These are phyloP conservation scores for Ptychochromis oligacanthus DNA, from an alignment of 2,113 vertebrate species.

Conservation along the genomic window DNA sequence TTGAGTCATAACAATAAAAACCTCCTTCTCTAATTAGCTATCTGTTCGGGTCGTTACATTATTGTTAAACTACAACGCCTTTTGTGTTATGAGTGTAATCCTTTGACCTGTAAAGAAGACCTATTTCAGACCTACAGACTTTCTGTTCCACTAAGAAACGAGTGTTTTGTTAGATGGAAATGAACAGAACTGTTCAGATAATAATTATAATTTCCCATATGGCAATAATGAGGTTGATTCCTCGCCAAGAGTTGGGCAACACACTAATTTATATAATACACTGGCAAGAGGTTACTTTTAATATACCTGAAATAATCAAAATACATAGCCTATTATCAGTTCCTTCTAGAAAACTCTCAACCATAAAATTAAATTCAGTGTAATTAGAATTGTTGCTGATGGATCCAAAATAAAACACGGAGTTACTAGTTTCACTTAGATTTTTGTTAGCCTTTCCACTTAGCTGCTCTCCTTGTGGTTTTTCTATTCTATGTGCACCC, in stretches of 20 bases:
- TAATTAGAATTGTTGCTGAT: constrained; percentile 59
- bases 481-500: constrained; percentile 50
- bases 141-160: constrained; percentile 21
- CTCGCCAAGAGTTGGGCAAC: constrained; percentile 62
- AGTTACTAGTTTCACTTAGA: constrained; percentile 52
- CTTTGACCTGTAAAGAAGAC: constrained; percentile 15
- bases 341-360: constrained; percentile 64
- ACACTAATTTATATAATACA: constrained; percentile 56
- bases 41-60: background rate
- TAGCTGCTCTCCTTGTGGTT: constrained; percentile 47
- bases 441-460: constrained; percentile 42
- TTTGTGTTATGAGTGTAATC: background rate
- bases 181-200: constrained; percentile 52
- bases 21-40: background rate
- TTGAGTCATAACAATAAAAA: background rate
- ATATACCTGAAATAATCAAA: constrained; percentile 72
- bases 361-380: constrained; percentile 69
- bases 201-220: constrained; percentile 61
- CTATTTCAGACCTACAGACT: constrained; percentile 24
- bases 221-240: constrained; percentile 67
- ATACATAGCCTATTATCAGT: constrained; percentile 53
- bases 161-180: constrained; percentile 13
- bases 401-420: constrained; percentile 52
- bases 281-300: constrained; percentile 58
- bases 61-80: background rate